phyloP scores from a whole-genome alignment of 2,888 invertebrate species.

The Drosophila meridionalis region DNA sequence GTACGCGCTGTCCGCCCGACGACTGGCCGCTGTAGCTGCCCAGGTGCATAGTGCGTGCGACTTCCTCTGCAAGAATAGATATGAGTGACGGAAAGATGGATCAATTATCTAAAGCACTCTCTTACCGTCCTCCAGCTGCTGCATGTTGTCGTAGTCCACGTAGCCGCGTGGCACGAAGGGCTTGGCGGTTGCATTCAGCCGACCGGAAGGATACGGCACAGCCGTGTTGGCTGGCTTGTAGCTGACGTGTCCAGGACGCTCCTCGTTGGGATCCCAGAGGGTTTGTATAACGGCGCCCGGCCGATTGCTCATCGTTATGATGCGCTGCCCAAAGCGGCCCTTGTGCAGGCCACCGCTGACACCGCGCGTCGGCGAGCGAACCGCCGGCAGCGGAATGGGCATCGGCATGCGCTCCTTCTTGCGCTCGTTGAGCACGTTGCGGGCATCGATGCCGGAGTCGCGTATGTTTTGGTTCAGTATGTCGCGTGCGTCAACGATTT shows the following conservation, averaged over 20 bases:
- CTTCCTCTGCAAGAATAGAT: slow-evolving; percentile 51
- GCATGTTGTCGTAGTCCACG: slow-evolving; percentile 84
- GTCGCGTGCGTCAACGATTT: slow-evolving; percentile 92
- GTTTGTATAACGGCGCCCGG: slow-evolving; percentile 26
- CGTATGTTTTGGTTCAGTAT: slow-evolving; percentile 91
- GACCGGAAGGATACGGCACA: slow-evolving; percentile 14
- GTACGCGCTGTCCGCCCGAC: slow-evolving; percentile 3
- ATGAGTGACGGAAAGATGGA: background rate
- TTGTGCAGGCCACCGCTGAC: slow-evolving; percentile 25
- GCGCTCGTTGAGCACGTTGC: slow-evolving; percentile 88
- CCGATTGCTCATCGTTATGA: slow-evolving; percentile 49
- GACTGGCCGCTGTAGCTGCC: slow-evolving; percentile 27
- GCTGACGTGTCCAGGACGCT: slow-evolving; percentile 13
- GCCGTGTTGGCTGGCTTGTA: slow-evolving; percentile 4
- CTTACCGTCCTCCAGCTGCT: slow-evolving; percentile 83
- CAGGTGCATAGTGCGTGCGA: slow-evolving; percentile 57
- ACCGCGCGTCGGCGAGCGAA: slow-evolving; percentile 9
- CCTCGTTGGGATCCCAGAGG: slow-evolving; percentile 45
- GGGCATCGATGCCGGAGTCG: slow-evolving; percentile 89
- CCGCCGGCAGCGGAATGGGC: slow-evolving; percentile 16
- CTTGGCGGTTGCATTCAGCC: slow-evolving; percentile 43
- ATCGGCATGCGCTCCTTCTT: slow-evolving; percentile 50
- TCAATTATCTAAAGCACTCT: background rate
- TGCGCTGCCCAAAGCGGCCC: slow-evolving; percentile 46
- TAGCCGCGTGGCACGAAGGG: slow-evolving; percentile 82